Conservation (phyloP, 2,888 invertebrate species). For the Mimachlamys varia region DNA sequence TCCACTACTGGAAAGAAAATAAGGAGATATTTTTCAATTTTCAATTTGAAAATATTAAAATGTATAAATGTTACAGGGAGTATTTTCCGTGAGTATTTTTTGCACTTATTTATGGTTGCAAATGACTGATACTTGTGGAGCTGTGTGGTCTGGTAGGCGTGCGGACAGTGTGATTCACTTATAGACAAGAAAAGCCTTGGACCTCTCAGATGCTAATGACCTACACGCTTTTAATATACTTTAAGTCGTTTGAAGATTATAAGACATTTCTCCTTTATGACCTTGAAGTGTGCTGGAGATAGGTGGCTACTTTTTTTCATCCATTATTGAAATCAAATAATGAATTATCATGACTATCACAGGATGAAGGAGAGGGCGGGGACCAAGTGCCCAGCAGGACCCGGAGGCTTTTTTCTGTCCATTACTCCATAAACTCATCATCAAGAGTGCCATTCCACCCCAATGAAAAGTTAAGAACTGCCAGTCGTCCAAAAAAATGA, state of each 20-base stretch:
- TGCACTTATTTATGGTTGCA: background rate
- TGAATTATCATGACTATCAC: background rate
- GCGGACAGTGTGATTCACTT: conserved; percentile 19
- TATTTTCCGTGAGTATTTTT: background rate
- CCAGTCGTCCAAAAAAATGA: background rate
- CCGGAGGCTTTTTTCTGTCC: background rate
- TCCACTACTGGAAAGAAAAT: no score
- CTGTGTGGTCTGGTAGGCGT: background rate
- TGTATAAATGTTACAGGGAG: background rate
- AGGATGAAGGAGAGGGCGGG: conserved; percentile 2
- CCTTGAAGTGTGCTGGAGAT: conserved; percentile 1
- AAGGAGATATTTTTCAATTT: no score
- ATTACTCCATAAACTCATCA: background rate
- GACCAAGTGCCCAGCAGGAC: background rate
- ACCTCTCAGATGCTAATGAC: background rate
- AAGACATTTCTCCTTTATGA: conserved; percentile 2
- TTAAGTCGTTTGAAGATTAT: background rate
- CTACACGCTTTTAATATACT: background rate
- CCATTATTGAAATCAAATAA: conserved; percentile 21
- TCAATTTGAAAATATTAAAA: no score
- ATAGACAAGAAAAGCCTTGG: background rate
- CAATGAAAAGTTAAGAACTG: background rate
- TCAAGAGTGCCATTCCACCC: background rate
- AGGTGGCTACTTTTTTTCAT: background rate
- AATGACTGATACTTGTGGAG: background rate